phyloP scores from a whole-genome alignment of 2,113 vertebrate species.

The Pseudopodoces humilis region DNA sequence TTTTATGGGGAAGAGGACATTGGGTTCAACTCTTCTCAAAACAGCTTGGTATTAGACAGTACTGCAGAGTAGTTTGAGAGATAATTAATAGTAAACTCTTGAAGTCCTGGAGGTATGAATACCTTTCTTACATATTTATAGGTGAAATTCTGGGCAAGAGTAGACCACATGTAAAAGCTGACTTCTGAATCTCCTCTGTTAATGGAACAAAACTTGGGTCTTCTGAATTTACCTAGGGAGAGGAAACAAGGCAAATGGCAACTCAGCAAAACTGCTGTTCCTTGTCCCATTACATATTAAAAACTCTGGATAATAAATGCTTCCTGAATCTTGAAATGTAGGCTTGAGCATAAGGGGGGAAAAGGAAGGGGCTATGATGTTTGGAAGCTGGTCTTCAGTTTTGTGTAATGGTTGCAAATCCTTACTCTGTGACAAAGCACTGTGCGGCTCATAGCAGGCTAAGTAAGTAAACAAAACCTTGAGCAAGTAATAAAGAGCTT shows the following conservation, averaged over 20 bases:
- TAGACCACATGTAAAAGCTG: fast-evolving
- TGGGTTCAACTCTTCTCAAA: neutral
- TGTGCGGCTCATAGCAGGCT: neutral
- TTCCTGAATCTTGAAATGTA: neutral
- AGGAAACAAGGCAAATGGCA: neutral
- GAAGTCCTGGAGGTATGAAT: neutral
- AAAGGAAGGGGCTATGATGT: neutral
- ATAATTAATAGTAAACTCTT: neutral
- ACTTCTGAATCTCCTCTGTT: neutral
- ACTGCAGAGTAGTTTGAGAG: neutral
- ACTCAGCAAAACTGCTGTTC: neutral
- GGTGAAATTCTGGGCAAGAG: neutral
- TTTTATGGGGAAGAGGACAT: neutral
- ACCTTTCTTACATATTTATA: neutral
- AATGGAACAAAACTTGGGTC: neutral
- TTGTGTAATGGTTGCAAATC: neutral
- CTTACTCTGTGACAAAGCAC: neutral
- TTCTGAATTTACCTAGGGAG: neutral
- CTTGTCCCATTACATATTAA: neutral
- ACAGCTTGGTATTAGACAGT: neutral
- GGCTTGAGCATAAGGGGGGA: neutral
- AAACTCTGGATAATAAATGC: neutral
- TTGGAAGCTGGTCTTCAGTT: neutral
- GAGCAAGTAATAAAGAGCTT: neutral
- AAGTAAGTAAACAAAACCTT: neutral